These are phyloP conservation scores for Musca domestica DNA, from an alignment of 1,140 invertebrate genomes.

Conservation along the genomic window DNA sequence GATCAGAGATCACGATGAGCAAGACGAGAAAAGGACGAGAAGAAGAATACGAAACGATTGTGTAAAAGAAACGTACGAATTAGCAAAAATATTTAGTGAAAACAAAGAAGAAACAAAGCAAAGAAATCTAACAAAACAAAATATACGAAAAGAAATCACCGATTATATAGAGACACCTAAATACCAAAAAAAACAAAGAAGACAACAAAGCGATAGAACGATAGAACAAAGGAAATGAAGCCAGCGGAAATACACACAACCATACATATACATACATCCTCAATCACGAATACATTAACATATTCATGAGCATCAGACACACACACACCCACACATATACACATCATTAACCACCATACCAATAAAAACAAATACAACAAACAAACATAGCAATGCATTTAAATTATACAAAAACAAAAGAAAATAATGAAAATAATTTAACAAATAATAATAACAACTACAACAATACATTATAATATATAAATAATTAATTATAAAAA, in stretches of 20 bases:
- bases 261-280: background rate
- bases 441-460: slow-evolving; percentile 22
- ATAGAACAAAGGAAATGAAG: too few species aligned
- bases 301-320: background rate
- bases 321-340: background rate
- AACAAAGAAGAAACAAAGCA: too few species aligned
- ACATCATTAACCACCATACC: slow-evolving; percentile 3
- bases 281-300: background rate
- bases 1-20: too few species aligned
- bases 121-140: too few species aligned
- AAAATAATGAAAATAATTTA: slow-evolving; percentile 26
- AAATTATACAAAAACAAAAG: slow-evolving; percentile 27
- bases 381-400: slow-evolving; percentile 19
- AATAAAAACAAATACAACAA: slow-evolving; percentile 4
- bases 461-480: slow-evolving; percentile 25
- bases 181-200: background rate
- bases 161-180: too few species aligned
- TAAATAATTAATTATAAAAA: too few species aligned
- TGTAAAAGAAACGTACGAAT: too few species aligned
- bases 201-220: too few species aligned
- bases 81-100: too few species aligned
- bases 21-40: too few species aligned
- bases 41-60: too few species aligned
- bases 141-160: too few species aligned
- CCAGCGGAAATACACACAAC: background rate